Conservation (phyloP, 2,113 vertebrate genomes). For the Panthera tigris region DNA sequence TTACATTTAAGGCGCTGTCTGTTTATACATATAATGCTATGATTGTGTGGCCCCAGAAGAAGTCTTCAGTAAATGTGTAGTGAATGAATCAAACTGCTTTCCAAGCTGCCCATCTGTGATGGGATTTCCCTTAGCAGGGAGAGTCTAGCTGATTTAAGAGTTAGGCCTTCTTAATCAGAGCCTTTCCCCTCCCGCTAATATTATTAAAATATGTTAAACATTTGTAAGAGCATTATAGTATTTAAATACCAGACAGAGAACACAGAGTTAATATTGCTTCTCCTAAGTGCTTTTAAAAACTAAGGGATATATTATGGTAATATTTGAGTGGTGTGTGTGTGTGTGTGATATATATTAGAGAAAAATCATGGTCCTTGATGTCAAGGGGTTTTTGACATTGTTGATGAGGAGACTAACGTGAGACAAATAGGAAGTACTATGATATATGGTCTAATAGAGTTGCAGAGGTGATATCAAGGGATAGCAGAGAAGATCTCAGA, state of each 20-base stretch:
- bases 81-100: neutral
- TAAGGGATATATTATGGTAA: neutral
- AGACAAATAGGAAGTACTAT: neutral
- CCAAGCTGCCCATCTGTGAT: neutral
- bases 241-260: conserved; percentile 7
- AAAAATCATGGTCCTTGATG: neutral
- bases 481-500: neutral
- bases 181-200: neutral
- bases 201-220: conserved; percentile 13
- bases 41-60: neutral
- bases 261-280: neutral
- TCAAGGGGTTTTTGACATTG: neutral
- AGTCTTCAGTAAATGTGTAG: neutral
- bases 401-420: neutral
- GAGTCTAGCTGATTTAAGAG: neutral
- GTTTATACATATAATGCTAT: neutral
- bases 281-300: neutral
- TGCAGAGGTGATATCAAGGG: neutral
- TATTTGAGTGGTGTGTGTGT: neutral
- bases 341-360: neutral
- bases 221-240: neutral
- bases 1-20: neutral
- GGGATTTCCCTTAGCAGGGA: neutral
- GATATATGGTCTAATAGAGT: neutral
- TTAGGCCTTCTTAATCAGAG: neutral